Percentiles rank a stretch among this genome's conserved stretches.
Evolutionary conservation across 2,888 invertebrate genomes (phyloP).

Genomic region (Heliconius cydno): DNA sequence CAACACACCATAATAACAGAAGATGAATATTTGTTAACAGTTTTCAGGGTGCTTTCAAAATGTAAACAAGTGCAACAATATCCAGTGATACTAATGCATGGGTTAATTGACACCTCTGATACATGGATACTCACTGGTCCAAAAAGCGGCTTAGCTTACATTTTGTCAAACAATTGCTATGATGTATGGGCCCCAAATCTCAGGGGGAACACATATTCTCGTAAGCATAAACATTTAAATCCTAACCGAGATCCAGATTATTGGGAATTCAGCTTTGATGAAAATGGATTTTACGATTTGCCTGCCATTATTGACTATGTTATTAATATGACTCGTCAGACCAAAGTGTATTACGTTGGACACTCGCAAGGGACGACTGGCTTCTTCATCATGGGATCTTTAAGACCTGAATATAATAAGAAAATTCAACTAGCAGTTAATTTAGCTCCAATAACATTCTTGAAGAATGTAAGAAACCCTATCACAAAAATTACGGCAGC

Average conservation of each 20-base stretch:
- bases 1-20: conserved; percentile 55
- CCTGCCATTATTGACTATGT: conserved; percentile 82
- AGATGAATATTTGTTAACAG: conserved; percentile 55
- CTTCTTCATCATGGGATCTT: conserved; percentile 80
- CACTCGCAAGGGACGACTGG: conserved; percentile 86
- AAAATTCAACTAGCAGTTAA: conserved; percentile 79
- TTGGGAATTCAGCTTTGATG: conserved; percentile 85
- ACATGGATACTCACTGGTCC: conserved; percentile 62
- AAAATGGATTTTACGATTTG: conserved; percentile 86
- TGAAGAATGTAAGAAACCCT: conserved; percentile 73
- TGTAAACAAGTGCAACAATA: conserved; percentile 53
- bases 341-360: conserved; percentile 84
- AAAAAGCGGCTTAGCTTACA: conserved; percentile 58
- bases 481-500: conserved; percentile 55
- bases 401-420: conserved; percentile 79
- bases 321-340: conserved; percentile 67
- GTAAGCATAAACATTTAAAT: conserved; percentile 73
- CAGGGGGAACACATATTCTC: conserved; percentile 85
- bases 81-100: conserved; percentile 59
- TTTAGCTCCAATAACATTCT: conserved; percentile 82
- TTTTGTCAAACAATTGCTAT: conserved; percentile 77
- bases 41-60: conserved; percentile 53
- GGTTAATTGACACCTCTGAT: conserved; percentile 58
- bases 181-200: conserved; percentile 71
- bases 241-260: conserved; percentile 63